Base-by-base conservation (phyloP, 2,797 vertebrate species). In the Vireo griseus region DNA sequence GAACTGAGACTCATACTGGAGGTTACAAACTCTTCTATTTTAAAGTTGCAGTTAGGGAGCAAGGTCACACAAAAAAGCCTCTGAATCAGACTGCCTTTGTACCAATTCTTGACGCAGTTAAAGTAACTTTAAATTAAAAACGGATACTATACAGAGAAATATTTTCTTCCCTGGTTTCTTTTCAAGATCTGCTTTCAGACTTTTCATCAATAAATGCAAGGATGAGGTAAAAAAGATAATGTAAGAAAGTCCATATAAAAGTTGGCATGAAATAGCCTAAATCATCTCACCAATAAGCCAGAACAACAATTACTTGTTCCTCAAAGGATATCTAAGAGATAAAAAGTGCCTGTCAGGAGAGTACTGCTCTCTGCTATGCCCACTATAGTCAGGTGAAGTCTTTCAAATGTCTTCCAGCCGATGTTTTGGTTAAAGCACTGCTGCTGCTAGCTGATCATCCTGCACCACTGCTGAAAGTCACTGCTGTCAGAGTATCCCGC, bases 151-250 rank as follows among this genome's bases (percentile, higher is more conserved):
- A 65, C 3, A 81, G 5, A 45, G 29, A 68, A 84, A 28, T 44
- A 61, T 26, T 86, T 95, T 75, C 58, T 79, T 80, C 42, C 22
- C 31, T 67, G 62, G 25, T 73, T 85, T 81, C 52, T 69, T 68
- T 50, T 78, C 59, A 86, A 45, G 29, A 77, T 19, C 19, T 54
- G 26, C 52, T 85, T 92, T 79, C 55, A 82, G 52, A 73, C 25
- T 79, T 86, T n/a, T 35, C 11, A 71, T 76, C 45, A 61, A 16
- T 10, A 62, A 31, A 13, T 55, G 2, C n/a, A 79, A 76, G 16
- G 37, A 45, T 0, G 2, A 44, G 20, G 10, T 20, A 86, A 20
- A 55, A 15, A 65, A n/a, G n/a, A n/a, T n/a, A n/a, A n/a, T n/a
- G n/a, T 31, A 76, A 85, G 47, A 62, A 90, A 93, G 26, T 13